A percentile compares a stretch with the other conserved stretches of the same genome.
Conservation (phyloP, 2,888 invertebrate genomes). For the Drosophila subsilvestris region DNA sequence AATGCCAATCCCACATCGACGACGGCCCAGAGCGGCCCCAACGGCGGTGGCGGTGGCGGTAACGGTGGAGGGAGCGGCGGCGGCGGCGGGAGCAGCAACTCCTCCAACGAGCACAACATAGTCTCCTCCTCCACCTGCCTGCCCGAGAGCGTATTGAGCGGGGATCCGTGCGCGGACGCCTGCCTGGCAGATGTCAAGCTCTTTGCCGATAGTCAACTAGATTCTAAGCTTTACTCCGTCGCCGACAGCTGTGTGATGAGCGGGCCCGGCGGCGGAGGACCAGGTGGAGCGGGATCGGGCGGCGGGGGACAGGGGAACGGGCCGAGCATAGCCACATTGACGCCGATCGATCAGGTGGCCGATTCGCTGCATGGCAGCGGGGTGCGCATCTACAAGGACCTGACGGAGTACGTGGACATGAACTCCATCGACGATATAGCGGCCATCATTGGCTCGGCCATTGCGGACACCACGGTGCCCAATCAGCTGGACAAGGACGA, state of each 20-base stretch:
- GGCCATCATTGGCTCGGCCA: slow-evolving; percentile 94
- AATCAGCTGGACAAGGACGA: slow-evolving; percentile 89
- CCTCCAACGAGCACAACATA: slow-evolving; percentile 88
- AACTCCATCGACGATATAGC: slow-evolving; percentile 93
- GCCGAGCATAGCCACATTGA: slow-evolving; percentile 54
- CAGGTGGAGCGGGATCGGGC: slow-evolving; percentile 2
- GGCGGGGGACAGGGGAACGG: slow-evolving; percentile 56
- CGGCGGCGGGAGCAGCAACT: slow-evolving; percentile 60
- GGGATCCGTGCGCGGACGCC: slow-evolving; percentile 81
- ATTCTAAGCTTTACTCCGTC: slow-evolving; percentile 85
- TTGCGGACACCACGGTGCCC: slow-evolving; percentile 94
- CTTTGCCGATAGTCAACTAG: slow-evolving; percentile 85
- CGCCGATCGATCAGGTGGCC: slow-evolving; percentile 84
- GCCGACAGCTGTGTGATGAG: slow-evolving; percentile 84
- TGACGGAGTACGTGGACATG: slow-evolving; percentile 86
- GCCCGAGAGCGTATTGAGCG: slow-evolving; percentile 86
- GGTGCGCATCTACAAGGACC: slow-evolving; percentile 83
- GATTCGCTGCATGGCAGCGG: slow-evolving; percentile 87
- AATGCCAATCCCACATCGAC: slow-evolving; percentile 70
- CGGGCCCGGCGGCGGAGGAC: slow-evolving; percentile 46
- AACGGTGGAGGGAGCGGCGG: slow-evolving; percentile 32
- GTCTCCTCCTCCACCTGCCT: slow-evolving; percentile 90
- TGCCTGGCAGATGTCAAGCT: slow-evolving; percentile 87
- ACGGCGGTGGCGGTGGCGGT: slow-evolving; percentile 50
- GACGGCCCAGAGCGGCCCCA: slow-evolving; percentile 53